A percentile compares a stretch with the other conserved stretches of the same genome.
Conservation (phyloP, 37 sponge, comb jelly and placozoan species). For the Agelas oroides region DNA sequence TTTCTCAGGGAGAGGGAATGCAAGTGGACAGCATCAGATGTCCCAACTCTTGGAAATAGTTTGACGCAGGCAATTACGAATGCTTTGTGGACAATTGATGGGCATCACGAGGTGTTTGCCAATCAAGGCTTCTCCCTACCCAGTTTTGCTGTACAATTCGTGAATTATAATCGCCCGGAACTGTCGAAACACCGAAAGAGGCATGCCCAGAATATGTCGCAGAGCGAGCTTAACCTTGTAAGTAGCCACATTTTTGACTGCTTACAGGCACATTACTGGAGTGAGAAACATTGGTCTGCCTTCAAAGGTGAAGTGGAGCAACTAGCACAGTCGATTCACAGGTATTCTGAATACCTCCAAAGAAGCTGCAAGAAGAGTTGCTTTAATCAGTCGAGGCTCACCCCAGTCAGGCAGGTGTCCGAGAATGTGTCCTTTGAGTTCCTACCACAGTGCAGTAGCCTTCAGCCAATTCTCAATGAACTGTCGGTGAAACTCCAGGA, state of each 20-base stretch:
- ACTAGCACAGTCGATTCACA: slow-evolving; percentile 1
- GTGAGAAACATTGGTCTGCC: not conserved
- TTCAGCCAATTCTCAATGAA: not conserved
- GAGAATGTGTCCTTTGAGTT: slow-evolving; percentile 1
- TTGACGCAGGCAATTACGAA: not conserved
- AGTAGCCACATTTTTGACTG: slow-evolving; percentile 18
- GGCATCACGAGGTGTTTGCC: slow-evolving; percentile 16
- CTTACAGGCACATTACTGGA: slow-evolving; percentile 17
- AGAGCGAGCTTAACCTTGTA: not conserved
- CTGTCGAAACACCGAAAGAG: slow-evolving; percentile 4
- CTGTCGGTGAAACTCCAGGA: not conserved
- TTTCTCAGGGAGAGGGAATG: not conserved
- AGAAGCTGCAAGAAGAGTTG: not conserved
- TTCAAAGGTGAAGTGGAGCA: slow-evolving; percentile 5
- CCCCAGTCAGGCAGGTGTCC: slow-evolving; percentile 12
- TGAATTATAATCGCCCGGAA: slow-evolving; percentile 9
- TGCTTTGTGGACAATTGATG: slow-evolving; percentile 29
- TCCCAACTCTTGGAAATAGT: not conserved
- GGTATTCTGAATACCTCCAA: slow-evolving; percentile 7
- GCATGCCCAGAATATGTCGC: slow-evolving; percentile 18
- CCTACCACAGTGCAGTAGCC: slow-evolving; percentile 5
- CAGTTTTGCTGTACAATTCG: not conserved
- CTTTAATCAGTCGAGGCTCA: not conserved
- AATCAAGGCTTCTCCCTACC: not conserved
- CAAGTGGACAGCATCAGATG: slow-evolving; percentile 1